Percentiles rank a stretch among this genome's conserved stretches.
phyloP scores from a whole-genome alignment of 2,113 vertebrate genomes.

The Notiomystis cincta region DNA sequence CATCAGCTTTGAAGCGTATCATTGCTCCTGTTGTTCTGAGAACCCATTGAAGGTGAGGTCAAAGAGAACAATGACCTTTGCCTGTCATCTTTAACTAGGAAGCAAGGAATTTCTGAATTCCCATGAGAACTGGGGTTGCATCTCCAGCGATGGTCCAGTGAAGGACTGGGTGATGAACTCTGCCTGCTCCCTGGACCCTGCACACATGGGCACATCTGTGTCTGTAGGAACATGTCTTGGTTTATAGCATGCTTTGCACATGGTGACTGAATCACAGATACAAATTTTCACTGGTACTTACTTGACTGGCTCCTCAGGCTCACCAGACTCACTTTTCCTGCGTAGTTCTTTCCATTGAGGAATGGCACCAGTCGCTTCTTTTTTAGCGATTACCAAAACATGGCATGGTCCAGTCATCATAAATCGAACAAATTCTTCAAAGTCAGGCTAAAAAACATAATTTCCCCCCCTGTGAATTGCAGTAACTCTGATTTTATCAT shows the following conservation, averaged over 20 bases:
- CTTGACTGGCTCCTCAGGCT: background rate
- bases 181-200: background rate
- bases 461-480: background rate
- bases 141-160: background rate
- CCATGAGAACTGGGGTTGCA: background rate
- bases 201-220: rapidly evolving
- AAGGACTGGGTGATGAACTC: background rate
- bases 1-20: background rate
- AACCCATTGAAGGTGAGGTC: background rate
- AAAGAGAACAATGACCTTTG: background rate
- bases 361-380: background rate
- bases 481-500: background rate
- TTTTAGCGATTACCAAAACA: conserved; percentile 53
- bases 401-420: conserved; percentile 62
- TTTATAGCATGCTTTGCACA: background rate
- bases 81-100: background rate
- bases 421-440: conserved; percentile 67
- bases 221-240: background rate
- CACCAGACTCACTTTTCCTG: rapidly evolving
- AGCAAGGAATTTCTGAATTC: background rate
- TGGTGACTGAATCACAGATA: background rate
- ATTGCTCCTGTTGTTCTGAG: background rate
- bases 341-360: conserved; percentile 2
- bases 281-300: background rate
- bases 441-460: conserved; percentile 67